Conservation (phyloP, 2,113 vertebrate genomes). For the Argyrosomus japonicus region DNA sequence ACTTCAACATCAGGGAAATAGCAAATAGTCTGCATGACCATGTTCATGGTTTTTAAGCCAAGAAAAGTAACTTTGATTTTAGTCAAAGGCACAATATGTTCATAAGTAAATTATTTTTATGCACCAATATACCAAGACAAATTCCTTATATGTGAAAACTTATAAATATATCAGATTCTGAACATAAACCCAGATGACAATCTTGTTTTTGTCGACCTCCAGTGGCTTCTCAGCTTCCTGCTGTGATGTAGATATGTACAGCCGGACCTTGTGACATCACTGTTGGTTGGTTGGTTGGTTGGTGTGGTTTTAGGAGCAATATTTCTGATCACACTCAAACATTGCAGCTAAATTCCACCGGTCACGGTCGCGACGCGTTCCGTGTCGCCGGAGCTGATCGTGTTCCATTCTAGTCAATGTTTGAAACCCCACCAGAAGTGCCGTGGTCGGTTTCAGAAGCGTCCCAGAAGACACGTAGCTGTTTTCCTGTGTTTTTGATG, state of each 20-base stretch:
- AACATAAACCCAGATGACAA: not conserved
- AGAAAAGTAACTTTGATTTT: not conserved
- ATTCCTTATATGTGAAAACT: not conserved
- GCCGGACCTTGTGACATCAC: not conserved
- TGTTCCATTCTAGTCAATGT: no score
- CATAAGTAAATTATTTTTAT: no score
- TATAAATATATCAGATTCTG: no score
- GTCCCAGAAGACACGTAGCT: no score
- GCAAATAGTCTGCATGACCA: not conserved
- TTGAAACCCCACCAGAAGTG: no score
- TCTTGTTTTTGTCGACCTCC: not conserved
- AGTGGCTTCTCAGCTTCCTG: not conserved
- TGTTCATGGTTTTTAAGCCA: not conserved
- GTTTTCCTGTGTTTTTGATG: no score
- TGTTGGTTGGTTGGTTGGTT: not conserved
- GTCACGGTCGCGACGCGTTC: not conserved
- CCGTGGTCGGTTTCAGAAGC: no score
- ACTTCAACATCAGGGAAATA: not conserved
- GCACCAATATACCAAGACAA: no score
- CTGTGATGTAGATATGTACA: not conserved
- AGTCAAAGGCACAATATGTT: not conserved
- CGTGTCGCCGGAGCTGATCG: no score
- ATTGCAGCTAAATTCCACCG: no score
- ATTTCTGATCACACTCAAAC: not conserved
- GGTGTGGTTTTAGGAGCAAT: not conserved